phyloP scores from a whole-genome alignment of 2,113 vertebrate genomes.

The Oriolus oriolus region DNA sequence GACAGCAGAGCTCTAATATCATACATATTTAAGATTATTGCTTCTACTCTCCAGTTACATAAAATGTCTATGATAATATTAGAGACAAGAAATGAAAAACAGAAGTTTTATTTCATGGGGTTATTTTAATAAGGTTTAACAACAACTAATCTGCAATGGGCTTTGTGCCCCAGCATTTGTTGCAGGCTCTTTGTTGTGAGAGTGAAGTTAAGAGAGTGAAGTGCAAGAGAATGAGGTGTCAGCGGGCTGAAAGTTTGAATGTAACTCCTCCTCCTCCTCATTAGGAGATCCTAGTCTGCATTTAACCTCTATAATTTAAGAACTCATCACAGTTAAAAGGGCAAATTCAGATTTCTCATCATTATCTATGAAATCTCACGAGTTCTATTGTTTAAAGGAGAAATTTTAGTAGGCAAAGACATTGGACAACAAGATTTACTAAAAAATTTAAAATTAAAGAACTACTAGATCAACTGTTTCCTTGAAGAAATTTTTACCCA shows the following conservation, averaged over 20 bases:
- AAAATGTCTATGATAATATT: background rate
- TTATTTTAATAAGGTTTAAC: background rate
- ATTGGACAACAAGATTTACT: background rate
- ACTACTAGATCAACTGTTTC: background rate
- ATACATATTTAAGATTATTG: background rate
- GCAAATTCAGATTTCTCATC: background rate
- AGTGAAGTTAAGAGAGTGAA: background rate
- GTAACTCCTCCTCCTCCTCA: background rate
- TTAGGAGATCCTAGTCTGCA: background rate
- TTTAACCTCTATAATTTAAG: background rate
- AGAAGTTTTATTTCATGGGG: background rate
- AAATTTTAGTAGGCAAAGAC: background rate
- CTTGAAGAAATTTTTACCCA: background rate
- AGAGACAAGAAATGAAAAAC: background rate
- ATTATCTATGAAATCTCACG: background rate
- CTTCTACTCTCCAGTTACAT: background rate
- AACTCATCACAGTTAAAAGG: background rate
- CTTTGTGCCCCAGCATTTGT: background rate
- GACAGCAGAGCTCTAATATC: background rate
- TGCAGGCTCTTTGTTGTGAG: background rate
- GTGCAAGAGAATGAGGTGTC: background rate
- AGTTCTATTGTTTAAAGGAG: background rate
- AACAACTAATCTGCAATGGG: background rate
- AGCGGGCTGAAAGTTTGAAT: background rate
- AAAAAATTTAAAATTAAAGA: background rate